Evolutionary conservation across 2,888 invertebrate genomes (phyloP).

Genomic region (Abrostola tripartita): DNA sequence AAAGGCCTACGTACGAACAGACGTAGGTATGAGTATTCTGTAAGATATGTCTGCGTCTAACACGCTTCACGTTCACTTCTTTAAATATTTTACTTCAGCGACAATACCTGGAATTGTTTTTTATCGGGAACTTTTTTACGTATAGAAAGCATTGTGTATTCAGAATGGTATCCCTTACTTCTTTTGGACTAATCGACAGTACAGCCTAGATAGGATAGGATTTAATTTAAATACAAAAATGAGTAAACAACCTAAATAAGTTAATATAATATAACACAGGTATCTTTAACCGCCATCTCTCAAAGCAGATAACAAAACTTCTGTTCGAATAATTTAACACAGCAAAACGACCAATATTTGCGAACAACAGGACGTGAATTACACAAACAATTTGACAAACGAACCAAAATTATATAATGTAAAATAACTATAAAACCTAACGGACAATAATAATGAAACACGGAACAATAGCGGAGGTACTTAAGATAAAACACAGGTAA

Average conservation of each 20-base stretch:
- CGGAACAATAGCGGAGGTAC: slow-evolving; percentile 43
- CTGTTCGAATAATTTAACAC: not conserved
- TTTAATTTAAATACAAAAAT: too few relatives aligned
- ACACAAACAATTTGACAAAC: slow-evolving; percentile 23
- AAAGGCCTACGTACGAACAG: slow-evolving; percentile 48
- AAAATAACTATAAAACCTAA: slow-evolving; percentile 39
- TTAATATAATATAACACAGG: too few relatives aligned
- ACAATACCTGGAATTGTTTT: slow-evolving; percentile 1
- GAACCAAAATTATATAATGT: slow-evolving; percentile 35
- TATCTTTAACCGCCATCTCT: too few relatives aligned
- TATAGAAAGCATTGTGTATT: not conserved
- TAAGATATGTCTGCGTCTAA: slow-evolving; percentile 43
- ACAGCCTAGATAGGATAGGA: too few relatives aligned
- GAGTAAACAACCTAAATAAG: too few relatives aligned
- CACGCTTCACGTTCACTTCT: slow-evolving; percentile 27
- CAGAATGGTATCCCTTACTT: too few relatives aligned
- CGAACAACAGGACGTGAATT: slow-evolving; percentile 16
- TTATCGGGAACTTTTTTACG: not conserved
- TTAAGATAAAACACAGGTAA: slow-evolving; percentile 54
- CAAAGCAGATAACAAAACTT: not conserved
- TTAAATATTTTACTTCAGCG: slow-evolving; percentile 29
- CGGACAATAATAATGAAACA: slow-evolving; percentile 42
- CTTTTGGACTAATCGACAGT: too few relatives aligned
- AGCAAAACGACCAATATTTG: not conserved
- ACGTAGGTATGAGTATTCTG: slow-evolving; percentile 49